Conservation (phyloP, 2,797 vertebrate species). For the Microctenopoma steveboyesi region DNA sequence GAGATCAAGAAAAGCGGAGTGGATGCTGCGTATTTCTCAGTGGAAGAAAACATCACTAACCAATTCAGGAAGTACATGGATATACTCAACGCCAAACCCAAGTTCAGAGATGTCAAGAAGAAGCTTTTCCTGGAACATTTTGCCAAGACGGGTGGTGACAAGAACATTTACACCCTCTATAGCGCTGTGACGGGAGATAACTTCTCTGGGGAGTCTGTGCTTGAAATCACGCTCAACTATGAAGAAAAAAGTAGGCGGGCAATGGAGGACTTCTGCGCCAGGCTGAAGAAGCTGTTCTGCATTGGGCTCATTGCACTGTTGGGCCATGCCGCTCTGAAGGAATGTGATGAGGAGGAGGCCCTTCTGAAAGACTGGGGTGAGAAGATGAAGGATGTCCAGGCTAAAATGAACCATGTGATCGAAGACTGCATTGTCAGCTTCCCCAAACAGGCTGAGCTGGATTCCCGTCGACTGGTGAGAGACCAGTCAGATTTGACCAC, state of each 20-base stretch:
- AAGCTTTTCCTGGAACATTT: conserved; percentile 84
- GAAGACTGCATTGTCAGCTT: conserved; percentile 83
- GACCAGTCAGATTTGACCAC: conserved; percentile 63
- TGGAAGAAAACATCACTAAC: conserved; percentile 86
- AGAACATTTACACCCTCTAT: conserved; percentile 81
- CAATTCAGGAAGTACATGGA: conserved; percentile 88
- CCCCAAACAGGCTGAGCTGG: conserved; percentile 77
- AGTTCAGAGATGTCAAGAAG: conserved; percentile 83
- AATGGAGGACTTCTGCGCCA: conserved; percentile 82
- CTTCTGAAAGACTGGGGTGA: conserved; percentile 78
- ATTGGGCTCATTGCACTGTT: conserved; percentile 83
- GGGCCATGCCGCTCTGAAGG: conserved; percentile 81
- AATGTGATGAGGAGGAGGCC: conserved; percentile 73
- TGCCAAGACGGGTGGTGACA: conserved; percentile 75
- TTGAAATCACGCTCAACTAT: conserved; percentile 81
- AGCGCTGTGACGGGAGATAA: conserved; percentile 78
- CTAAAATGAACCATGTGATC: conserved; percentile 77
- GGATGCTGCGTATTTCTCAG: conserved; percentile 78
- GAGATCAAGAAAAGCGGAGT: conserved; percentile 83
- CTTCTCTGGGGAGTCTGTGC: conserved; percentile 80
- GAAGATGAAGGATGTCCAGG: conserved; percentile 80
- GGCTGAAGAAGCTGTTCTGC: conserved; percentile 85
- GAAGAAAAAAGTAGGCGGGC: conserved; percentile 82
- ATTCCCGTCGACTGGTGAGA: conserved; percentile 73
- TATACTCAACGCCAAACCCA: conserved; percentile 82